Evolutionary conservation across 92 coral and sea anemone species (phyloP).

Genomic region (Zoanthus sociatus): DNA sequence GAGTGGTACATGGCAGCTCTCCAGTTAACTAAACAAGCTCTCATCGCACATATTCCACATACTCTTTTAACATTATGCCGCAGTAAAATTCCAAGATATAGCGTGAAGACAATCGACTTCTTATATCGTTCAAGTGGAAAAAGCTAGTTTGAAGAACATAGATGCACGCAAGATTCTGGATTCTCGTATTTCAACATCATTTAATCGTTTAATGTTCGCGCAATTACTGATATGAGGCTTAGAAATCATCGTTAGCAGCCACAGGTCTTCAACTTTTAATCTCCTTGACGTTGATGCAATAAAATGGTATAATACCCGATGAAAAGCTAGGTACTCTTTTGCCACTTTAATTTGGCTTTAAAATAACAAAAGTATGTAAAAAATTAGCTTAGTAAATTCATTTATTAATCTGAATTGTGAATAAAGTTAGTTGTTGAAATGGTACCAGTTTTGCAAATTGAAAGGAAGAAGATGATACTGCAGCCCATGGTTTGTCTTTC

Average conservation of each 20-base stretch:
- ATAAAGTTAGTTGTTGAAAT: background rate
- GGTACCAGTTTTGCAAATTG: background rate
- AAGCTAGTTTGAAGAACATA: background rate
- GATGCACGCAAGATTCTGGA: slow-evolving; percentile 42
- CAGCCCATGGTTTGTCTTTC: background rate
- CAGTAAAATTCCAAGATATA: slow-evolving; percentile 10
- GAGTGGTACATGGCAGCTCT: slow-evolving; percentile 14
- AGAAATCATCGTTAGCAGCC: background rate
- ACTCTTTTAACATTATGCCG: background rate
- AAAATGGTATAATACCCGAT: background rate
- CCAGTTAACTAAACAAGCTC: background rate
- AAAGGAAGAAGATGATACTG: background rate
- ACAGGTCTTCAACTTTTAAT: background rate
- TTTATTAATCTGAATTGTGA: background rate
- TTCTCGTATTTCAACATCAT: slow-evolving; percentile 9
- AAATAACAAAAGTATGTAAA: background rate
- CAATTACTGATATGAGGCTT: background rate
- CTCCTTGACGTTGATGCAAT: background rate
- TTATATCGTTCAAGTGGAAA: slow-evolving; percentile 45
- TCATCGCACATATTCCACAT: background rate
- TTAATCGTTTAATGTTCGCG: slow-evolving; percentile 1
- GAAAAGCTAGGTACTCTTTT: background rate
- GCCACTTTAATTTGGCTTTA: background rate
- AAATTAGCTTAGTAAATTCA: background rate
- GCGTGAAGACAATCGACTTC: background rate